Evolutionary conservation across 1,140 invertebrate species (phyloP), one percentile per base, ranked within the genome.

Genomic region (Ostrea edulis): DNA sequence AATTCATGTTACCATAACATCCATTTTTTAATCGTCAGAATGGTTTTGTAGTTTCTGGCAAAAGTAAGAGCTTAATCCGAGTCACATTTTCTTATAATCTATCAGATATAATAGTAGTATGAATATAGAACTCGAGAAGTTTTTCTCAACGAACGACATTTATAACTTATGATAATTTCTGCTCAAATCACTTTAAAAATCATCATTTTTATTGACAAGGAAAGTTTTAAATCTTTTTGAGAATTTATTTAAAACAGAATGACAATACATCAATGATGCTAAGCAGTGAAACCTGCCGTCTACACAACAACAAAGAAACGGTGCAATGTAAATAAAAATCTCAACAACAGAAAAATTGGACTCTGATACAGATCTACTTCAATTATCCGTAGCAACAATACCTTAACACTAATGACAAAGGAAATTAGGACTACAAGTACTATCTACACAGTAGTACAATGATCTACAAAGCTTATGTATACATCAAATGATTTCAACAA

Each of bases 191-290:
- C 35, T 44, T 44, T 44, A 44, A 44, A n/a, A 44, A 44, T 44
- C 35, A 44, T 44, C 1, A 44, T 2, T 44, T n/a, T 44, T 44
- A 44, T 44, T 44, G 5, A 44, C 35, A 44, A 44, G 1, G 35
- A 44, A 1, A 44, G 1, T 44, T 1, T 44, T 44, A 62, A 62
- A 20, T 35, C 9, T 29, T 29, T 77, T 77, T 77, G 29, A 77
- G 29, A 77, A 77, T 77, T 77, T 77, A 77, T 77, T 77, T 22
- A 77, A 29, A 77, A 77, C 68, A 77, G 22, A 77, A 77, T 77
- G 68, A 77, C 68, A 77, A 25, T 8, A 77, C 68, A 77, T 77
- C 68, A 9, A 77, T 77, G 68, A 77, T 35, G 68, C 25, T 77
- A 77, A 29, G 25, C 25, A 77, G 68, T 77, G 68, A 29, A 77